Evolutionary conservation across 1,140 invertebrate species (phyloP), one percentile per base, ranked within the genome.

Genomic region (Lepidurus apus): DNA sequence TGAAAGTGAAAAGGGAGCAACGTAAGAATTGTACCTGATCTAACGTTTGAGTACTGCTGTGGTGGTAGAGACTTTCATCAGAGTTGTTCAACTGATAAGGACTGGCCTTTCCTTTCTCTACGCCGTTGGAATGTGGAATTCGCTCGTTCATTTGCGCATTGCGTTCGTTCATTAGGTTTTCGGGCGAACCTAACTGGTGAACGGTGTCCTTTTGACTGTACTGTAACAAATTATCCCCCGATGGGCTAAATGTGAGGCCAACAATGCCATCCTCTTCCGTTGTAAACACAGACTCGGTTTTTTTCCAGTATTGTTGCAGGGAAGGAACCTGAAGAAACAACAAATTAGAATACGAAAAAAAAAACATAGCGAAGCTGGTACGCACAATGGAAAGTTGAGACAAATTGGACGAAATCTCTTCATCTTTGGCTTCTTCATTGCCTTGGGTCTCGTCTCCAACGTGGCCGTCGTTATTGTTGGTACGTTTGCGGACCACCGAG

Each of bases 181-280:
- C 47, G 42, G 47, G 76, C 76, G 26, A 77, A 24, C 26, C 45
- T 44, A 45, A 45, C n/a, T 77, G 76, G 26, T 34, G 47, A 53
- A 43, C 43, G 8, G 44, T 77, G 43, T 45, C 47, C 42, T 17
- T 77, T 47, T 45, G 26, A 45, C 26, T 77, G 42, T 77, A 45
- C 26, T 43, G 53, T 65, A 65, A 17, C 53, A 65, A 43, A 53
- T 80, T 77, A 9, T 80, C 76, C 8, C 76, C 47, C 10, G 76
- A 77, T 11, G 79, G 79, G 42, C 76, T 78, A 87, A 95, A 95
- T 85, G 94, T 93, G 3, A 95, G 88, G 0, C 93, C 93, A 21
- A 94, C 90, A 0, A 95, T 93, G 10, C 81, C 82, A 77, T 92
- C 91, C 74, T 92, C 92, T 83, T 95, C 93, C 81, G 94, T 92